Evolutionary conservation across 2,797 vertebrate species (phyloP), one percentile per base, ranked within the genome.

Genomic region (Lutjanus campechanus): DNA sequence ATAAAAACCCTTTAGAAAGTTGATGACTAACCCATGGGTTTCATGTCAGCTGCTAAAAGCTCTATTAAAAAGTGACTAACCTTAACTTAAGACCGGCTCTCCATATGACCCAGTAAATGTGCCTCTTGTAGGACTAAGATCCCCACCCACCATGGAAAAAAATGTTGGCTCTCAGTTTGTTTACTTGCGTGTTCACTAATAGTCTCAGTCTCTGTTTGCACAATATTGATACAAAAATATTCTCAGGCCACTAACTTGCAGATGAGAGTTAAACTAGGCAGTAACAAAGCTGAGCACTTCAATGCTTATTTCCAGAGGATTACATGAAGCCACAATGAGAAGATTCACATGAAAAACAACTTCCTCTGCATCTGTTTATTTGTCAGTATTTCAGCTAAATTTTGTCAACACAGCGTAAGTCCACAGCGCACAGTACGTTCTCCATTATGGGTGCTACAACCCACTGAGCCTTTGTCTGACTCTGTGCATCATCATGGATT

Each of bases 401-500:
- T 41, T 59, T 53, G 20, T 53, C 25, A 36, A 36, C 76, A 58
- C 47, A 60, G 19, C 16, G 41, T 17, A 36, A 46, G 58, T 29
- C 19, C 68, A 29, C 19, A 36, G 55, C 13, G 5, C 1, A 43
- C 55, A 69, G 40, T 3, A 11, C 61, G 65, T 49, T 54, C 20
- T 44, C 41, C 13, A 59, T 63, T 59, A 46, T 41, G 20, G 8
- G 15, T 63, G 63, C 29, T 55, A 22, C 60, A 79, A 76, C 78
- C 80, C 73, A 70, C 66, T 74, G 5, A 90, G 74, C 63, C 44
- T 87, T 84, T 86, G 82, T 90, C 77, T 49, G 58, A 55, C 58
- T 54, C 44, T 17, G 66, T 61, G 59, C 54, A 77, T 75, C 51
- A 65, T 62, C 49, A 43, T 11, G 11, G 53, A 80, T n/a, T 81